Evolutionary conservation across 2,888 invertebrate genomes (phyloP).

Genomic region (Molanna angustata): DNA sequence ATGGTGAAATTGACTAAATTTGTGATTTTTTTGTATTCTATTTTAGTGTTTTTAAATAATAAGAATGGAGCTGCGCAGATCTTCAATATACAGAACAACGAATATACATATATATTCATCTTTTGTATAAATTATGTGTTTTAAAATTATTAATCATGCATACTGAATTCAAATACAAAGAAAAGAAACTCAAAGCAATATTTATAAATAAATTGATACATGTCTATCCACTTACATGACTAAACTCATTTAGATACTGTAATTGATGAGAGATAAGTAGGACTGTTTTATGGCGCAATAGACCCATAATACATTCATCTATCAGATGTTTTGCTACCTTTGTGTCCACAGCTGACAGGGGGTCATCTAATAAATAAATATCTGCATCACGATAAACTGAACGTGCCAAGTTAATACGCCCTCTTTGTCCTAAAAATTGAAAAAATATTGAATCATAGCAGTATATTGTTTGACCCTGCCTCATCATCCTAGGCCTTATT

Average conservation of each 20-base stretch:
- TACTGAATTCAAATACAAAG: constrained; percentile 55
- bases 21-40: too few relatives aligned
- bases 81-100: too few relatives aligned
- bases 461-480: too few relatives aligned
- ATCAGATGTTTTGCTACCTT: constrained; percentile 66
- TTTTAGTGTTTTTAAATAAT: too few relatives aligned
- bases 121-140: neutral
- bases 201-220: neutral
- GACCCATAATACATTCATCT: constrained; percentile 59
- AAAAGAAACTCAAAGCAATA: constrained; percentile 49
- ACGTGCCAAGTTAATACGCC: constrained; percentile 63
- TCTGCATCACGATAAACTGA: constrained; percentile 58
- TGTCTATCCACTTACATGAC: constrained; percentile 34
- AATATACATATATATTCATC: neutral
- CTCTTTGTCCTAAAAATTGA: constrained; percentile 65
- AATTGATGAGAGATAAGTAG: constrained; percentile 64
- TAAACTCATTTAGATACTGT: constrained; percentile 49
- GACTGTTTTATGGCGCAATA: constrained; percentile 57
- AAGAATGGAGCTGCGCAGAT: too few relatives aligned
- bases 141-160: constrained; percentile 38
- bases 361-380: constrained; percentile 61
- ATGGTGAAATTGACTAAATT: too few relatives aligned
- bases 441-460: too few relatives aligned
- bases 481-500: too few relatives aligned
- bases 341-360: constrained; percentile 60